Percentiles rank a stretch among this genome's conserved stretches.
Evolutionary conservation across 2,888 invertebrate genomes (phyloP).

Genomic region (Spilosoma lubricipeda): DNA sequence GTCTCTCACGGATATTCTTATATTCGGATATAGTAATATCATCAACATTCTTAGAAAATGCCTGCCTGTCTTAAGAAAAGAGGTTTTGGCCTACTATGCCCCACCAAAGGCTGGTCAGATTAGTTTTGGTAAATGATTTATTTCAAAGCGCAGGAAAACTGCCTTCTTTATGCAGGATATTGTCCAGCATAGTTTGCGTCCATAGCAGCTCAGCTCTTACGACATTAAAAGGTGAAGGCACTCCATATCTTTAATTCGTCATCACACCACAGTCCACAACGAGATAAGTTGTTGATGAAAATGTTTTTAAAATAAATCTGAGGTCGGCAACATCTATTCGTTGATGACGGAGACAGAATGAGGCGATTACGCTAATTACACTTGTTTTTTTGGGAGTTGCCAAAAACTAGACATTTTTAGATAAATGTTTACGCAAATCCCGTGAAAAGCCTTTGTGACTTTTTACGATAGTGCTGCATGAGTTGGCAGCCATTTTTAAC

Average conservation of each 20-base stretch:
- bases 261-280: not conserved
- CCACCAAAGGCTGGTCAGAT: too few species aligned
- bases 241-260: not conserved
- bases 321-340: slow-evolving; percentile 28
- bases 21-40: too few species aligned
- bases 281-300: slow-evolving; percentile 1
- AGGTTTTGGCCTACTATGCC: too few species aligned
- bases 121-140: too few species aligned
- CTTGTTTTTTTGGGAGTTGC: slow-evolving; percentile 27
- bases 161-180: too few species aligned
- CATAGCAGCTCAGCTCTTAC: too few species aligned
- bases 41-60: too few species aligned
- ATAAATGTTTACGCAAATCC: slow-evolving; percentile 22
- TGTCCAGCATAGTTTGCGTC: too few species aligned
- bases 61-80: too few species aligned
- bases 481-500: slow-evolving; percentile 16
- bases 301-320: slow-evolving; percentile 26
- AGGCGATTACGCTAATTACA: slow-evolving; percentile 36
- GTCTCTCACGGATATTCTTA: too few species aligned
- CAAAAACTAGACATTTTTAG: slow-evolving; percentile 41
- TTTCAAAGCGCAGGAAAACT: too few species aligned
- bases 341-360: slow-evolving; percentile 22
- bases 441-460: slow-evolving; percentile 26
- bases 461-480: slow-evolving; percentile 29
- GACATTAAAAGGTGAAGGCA: too few species aligned